phyloP scores from a whole-genome alignment of 2,113 vertebrate species.

The Orcinus orca region DNA sequence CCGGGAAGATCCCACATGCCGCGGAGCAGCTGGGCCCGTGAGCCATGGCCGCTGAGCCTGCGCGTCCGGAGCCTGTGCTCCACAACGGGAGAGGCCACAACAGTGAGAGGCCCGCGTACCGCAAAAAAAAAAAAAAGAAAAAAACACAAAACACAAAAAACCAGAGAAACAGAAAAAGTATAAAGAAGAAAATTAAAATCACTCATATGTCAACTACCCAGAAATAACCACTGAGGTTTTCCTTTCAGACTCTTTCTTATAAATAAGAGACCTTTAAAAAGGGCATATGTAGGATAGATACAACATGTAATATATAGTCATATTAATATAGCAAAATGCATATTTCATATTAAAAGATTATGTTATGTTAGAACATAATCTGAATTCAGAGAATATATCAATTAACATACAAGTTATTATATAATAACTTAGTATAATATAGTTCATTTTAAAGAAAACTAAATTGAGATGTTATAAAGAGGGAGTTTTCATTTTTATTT shows the following conservation, averaged over 20 bases:
- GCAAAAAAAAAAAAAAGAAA: too few relatives aligned
- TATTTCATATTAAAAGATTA: not conserved
- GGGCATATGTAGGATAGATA: not conserved
- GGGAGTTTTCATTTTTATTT: not conserved
- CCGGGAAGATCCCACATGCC: too few relatives aligned
- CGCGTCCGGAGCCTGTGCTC: too few relatives aligned
- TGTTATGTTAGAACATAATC: not conserved
- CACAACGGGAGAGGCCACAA: too few relatives aligned
- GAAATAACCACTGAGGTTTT: not conserved
- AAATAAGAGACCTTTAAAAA: not conserved
- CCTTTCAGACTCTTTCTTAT: not conserved
- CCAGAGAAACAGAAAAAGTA: not conserved
- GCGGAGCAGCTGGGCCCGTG: too few relatives aligned
- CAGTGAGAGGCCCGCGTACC: too few relatives aligned
- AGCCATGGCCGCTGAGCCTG: too few relatives aligned
- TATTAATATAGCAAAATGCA: not conserved
- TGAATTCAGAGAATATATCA: not conserved
- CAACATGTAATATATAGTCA: not conserved
- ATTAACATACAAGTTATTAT: not conserved
- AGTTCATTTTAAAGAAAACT: not conserved
- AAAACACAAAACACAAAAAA: too few relatives aligned
- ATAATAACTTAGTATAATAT: not conserved
- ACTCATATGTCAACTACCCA: not conserved
- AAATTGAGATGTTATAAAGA: not conserved
- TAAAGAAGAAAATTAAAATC: conserved; percentile 36